Evolutionary conservation across 2,888 invertebrate genomes (phyloP).

Genomic region (Macrosoma leucophasiata): DNA sequence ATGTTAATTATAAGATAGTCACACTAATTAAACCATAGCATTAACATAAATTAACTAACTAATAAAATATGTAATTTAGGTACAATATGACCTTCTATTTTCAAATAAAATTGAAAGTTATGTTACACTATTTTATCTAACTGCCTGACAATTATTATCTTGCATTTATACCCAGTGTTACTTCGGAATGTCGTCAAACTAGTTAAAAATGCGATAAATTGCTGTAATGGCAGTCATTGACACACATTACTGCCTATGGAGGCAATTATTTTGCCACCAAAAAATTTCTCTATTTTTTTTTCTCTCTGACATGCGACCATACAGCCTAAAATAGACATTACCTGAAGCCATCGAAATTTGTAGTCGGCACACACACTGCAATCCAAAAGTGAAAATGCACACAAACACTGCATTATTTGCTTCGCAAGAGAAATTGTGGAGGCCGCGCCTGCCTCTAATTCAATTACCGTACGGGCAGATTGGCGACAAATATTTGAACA

Average conservation of each 20-base stretch:
- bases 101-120: no score
- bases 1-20: no score
- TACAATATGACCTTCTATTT: no score
- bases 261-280: neutral
- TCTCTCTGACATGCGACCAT: neutral
- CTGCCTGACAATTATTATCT: no score
- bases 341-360: slow-evolving; percentile 10
- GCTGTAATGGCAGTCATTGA: slow-evolving; percentile 4
- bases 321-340: neutral
- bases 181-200: slow-evolving; percentile 3
- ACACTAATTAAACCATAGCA: no score
- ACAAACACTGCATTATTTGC: slow-evolving; percentile 30
- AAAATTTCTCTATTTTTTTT: neutral
- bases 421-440: slow-evolving; percentile 29
- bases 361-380: slow-evolving; percentile 33
- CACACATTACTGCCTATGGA: slow-evolving; percentile 4
- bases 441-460: slow-evolving; percentile 40
- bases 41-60: no score
- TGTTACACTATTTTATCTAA: no score
- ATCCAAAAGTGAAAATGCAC: slow-evolving; percentile 43
- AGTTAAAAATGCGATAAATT: slow-evolving; percentile 6
- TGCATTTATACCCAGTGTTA: no score
- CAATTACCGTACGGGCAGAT: slow-evolving; percentile 36
- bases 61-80: no score
- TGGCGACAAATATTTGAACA: slow-evolving; percentile 30